Conservation (phyloP, 2,888 invertebrate species). For the Thysanoteuthis rhombus region DNA sequence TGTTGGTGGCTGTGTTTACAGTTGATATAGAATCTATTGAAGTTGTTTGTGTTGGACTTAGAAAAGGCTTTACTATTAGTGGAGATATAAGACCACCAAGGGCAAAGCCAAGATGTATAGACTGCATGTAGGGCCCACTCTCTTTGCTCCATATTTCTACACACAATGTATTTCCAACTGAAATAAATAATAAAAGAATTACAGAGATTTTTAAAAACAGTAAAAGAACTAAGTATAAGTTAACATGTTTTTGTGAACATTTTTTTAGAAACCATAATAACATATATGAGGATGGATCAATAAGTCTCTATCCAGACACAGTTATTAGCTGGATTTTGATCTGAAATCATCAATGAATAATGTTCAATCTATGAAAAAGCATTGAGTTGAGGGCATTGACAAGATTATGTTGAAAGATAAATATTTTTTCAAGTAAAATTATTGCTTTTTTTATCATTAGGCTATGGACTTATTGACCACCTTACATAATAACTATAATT, state of each 20-base stretch:
- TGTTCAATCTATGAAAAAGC: too few species aligned
- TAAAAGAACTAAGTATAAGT: slow-evolving; percentile 1
- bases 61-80: slow-evolving; percentile 68
- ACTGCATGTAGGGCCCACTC: slow-evolving; percentile 68
- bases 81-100: slow-evolving; percentile 69
- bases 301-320: too few species aligned
- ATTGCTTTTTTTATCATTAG: too few species aligned
- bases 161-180: slow-evolving; percentile 65
- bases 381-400: too few species aligned
- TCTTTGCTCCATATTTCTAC: slow-evolving; percentile 62
- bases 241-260: neutral
- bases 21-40: neutral
- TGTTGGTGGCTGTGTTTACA: neutral
- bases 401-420: too few species aligned
- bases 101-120: slow-evolving; percentile 69
- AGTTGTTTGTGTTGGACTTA: slow-evolving; percentile 42
- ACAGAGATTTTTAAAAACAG: neutral
- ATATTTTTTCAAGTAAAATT: too few species aligned
- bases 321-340: too few species aligned
- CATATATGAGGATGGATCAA: too few species aligned
- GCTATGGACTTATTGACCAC: too few species aligned
- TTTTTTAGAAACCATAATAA: too few species aligned
- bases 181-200: slow-evolving; percentile 33
- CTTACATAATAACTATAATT: too few species aligned
- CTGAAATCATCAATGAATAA: too few species aligned